phyloP scores from a whole-genome alignment of 1,140 invertebrate species.

The Spodoptera litura region DNA sequence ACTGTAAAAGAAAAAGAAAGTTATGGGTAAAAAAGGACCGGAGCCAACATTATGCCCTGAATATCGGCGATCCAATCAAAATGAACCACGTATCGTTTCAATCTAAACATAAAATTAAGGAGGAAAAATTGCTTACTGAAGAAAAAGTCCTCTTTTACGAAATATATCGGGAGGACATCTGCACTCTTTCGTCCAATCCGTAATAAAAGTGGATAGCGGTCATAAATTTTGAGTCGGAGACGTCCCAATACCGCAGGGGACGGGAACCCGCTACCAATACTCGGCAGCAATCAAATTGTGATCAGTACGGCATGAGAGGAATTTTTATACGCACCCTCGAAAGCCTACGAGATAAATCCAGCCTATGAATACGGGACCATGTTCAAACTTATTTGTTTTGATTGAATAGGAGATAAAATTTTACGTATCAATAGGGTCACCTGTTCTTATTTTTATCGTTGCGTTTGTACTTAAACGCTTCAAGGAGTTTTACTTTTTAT shows the following conservation, averaged over 20 bases:
- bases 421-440: constrained; percentile 45
- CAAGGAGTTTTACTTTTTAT: too few relatives aligned
- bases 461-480: background rate
- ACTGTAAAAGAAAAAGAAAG: background rate
- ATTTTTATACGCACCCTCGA: constrained; percentile 66
- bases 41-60: background rate
- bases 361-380: constrained; percentile 38
- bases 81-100: constrained; percentile 39
- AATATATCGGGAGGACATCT: constrained; percentile 59
- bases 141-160: constrained; percentile 38
- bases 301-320: constrained; percentile 66
- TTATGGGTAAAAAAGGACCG: background rate
- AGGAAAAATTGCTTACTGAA: constrained; percentile 44
- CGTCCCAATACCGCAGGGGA: constrained; percentile 56
- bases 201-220: constrained; percentile 71
- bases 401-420: constrained; percentile 50
- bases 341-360: constrained; percentile 62
- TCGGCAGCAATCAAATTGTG: constrained; percentile 70
- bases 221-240: constrained; percentile 64
- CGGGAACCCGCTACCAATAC: constrained; percentile 36
- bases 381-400: constrained; percentile 49
- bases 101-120: constrained; percentile 48
- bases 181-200: constrained; percentile 61
- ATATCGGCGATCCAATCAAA: constrained; percentile 38
- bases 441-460: constrained; percentile 31